Evolutionary conservation across 2,888 invertebrate genomes (phyloP).

Genomic region (Trilocha varians): DNA sequence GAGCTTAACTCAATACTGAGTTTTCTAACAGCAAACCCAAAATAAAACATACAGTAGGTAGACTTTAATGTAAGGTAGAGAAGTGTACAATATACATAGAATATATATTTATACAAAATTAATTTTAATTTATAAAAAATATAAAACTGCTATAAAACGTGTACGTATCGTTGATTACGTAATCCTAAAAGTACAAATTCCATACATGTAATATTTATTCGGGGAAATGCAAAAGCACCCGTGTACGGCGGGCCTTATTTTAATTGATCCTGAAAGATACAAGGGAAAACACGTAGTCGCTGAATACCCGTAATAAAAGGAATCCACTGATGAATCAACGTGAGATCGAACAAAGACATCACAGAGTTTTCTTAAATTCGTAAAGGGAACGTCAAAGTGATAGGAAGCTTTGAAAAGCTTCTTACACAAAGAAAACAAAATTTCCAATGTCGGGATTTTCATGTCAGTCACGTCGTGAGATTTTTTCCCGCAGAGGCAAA

Average conservation of each 20-base stretch:
- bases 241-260: background rate
- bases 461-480: conserved; percentile 53
- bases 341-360: conserved; percentile 29
- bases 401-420: conserved; percentile 30
- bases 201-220: too few relatives aligned
- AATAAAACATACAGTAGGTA: too few relatives aligned
- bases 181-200: too few relatives aligned
- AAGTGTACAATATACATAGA: too few relatives aligned
- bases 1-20: too few relatives aligned
- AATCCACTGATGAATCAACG: conserved; percentile 22
- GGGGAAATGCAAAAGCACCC: background rate
- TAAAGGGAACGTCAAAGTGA: conserved; percentile 34
- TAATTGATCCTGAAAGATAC: background rate
- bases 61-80: too few relatives aligned
- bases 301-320: background rate
- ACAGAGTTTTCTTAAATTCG: conserved; percentile 21
- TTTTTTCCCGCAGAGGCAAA: conserved; percentile 34
- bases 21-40: too few relatives aligned
- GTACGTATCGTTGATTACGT: too few relatives aligned
- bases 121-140: too few relatives aligned
- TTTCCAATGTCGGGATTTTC: conserved; percentile 41
- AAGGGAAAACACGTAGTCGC: background rate
- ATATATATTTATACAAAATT: too few relatives aligned
- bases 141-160: too few relatives aligned
- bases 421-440: conserved; percentile 47